phyloP scores from a whole-genome alignment of 2,888 invertebrate species.

The Cylloceria caligata region DNA sequence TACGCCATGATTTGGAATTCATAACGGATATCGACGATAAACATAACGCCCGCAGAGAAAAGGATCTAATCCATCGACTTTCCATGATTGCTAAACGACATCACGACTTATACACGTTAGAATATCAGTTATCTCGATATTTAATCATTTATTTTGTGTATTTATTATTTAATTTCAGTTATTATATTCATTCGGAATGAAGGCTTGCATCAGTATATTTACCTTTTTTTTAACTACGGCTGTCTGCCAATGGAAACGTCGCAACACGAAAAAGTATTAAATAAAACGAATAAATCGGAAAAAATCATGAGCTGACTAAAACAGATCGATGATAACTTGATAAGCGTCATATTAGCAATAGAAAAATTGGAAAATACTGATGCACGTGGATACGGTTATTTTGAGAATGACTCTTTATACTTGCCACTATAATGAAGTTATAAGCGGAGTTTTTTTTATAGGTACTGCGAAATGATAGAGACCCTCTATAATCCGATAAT shows the following conservation, averaged over 20 bases:
- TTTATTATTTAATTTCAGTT: neutral
- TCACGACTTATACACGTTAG: slow-evolving; percentile 56
- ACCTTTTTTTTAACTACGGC: too few relatives aligned
- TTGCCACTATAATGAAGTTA: neutral
- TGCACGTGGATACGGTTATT: neutral
- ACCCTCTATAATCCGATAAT: slow-evolving; percentile 63
- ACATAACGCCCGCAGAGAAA: slow-evolving; percentile 17
- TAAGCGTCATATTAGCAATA: neutral
- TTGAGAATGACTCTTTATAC: slow-evolving; percentile 4
- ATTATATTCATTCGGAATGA: neutral
- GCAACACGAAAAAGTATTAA: too few relatives aligned
- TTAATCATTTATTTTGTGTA: neutral
- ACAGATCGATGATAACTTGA: too few relatives aligned
- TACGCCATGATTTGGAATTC: slow-evolving; percentile 61
- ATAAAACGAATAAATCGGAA: too few relatives aligned
- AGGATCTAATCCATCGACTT: slow-evolving; percentile 46
- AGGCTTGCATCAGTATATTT: too few relatives aligned
- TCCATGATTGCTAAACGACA: slow-evolving; percentile 59
- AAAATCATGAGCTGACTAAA: too few relatives aligned
- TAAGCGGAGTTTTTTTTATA: slow-evolving; percentile 5
- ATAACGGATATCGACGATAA: slow-evolving; percentile 26
- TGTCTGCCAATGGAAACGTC: too few relatives aligned
- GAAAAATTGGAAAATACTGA: neutral
- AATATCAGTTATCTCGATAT: neutral
- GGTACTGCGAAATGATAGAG: slow-evolving; percentile 65